Evolutionary conservation across 2,888 invertebrate species (phyloP), one percentile per base, ranked within the genome.

Genomic region (Proisotoma minuta): DNA sequence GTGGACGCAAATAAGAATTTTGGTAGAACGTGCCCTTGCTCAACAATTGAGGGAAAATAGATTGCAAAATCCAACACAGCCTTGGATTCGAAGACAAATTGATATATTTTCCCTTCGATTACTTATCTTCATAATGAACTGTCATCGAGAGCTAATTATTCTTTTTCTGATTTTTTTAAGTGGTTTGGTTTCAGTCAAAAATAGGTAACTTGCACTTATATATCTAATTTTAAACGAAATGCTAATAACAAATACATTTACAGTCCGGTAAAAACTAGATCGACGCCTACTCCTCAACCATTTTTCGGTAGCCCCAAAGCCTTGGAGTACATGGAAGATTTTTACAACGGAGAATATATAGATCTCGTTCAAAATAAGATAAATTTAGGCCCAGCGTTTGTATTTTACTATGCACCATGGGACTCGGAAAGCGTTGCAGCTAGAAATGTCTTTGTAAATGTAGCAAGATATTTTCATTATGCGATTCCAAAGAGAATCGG

Each of bases 331-430:
- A 23, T 73, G 2, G 66, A 71, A 26, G 73, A 73, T 57, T 64
- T 68, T 58, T 72, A 67, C 57, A 51, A 59, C 54, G 73, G 73
- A 23, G 71, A 73, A 50, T 73, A 73, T 59, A 65, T 72, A 1
- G 69, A 70, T 18, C 54, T 73, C 43, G 70, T 69, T 10, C 66
- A 68, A 40, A 66, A 64, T 22, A 63, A 68, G 57, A 73, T 73
- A 57, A 69, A 71, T 3, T 63, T 60, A 27, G 52, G 57, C 20
- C 73, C 73, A 5, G 64, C 71, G 2, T 70, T 73, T 51, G 59
- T 73, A 15, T 71, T 73, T 57, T 73, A 72, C 58, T 73, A 73
- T 28, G 73, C 73, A 47, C 69, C 70, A 0, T 73, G 72, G 73
- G 73, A 73, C 40, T 69, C 72, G 1, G 73, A 73, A 40, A 68